Conservation (phyloP, 1,140 invertebrate species). For the Platorchestia sp. region DNA sequence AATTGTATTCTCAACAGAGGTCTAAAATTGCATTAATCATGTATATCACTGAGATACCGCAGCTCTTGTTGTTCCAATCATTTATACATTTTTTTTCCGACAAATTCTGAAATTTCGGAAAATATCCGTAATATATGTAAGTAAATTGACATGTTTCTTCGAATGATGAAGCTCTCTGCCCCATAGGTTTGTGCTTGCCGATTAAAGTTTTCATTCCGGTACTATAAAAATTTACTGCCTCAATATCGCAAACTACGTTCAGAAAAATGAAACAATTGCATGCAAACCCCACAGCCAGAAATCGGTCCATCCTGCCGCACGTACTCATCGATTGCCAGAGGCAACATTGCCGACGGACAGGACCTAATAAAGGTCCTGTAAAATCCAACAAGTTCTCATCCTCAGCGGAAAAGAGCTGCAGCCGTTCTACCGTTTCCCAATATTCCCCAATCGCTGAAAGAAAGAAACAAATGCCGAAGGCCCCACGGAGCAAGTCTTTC, state of each 20-base stretch:
- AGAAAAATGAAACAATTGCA: neutral
- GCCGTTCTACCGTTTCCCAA: neutral
- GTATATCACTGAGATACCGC: neutral
- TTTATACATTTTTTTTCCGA: neutral
- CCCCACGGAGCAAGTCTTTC: neutral
- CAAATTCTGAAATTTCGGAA: neutral
- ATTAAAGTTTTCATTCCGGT: neutral
- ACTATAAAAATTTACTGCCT: neutral
- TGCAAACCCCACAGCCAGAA: neutral
- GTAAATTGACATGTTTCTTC: neutral
- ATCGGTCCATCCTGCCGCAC: neutral
- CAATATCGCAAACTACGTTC: neutral
- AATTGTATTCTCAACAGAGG: too few species aligned
- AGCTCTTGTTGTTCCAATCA: neutral
- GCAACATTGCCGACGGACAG: neutral
- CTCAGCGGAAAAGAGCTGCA: slow-evolving; percentile 5
- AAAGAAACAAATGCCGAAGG: neutral
- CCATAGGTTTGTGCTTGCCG: neutral
- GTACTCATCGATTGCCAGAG: neutral
- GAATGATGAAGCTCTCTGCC: neutral
- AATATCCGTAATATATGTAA: neutral
- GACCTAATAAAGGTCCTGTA: neutral
- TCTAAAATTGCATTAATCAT: neutral
- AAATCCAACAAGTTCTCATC: slow-evolving; percentile 1
- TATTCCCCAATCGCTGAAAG: neutral